phyloP scores from a whole-genome alignment of 2,888 invertebrate genomes.

The Andrena trimmerana region DNA sequence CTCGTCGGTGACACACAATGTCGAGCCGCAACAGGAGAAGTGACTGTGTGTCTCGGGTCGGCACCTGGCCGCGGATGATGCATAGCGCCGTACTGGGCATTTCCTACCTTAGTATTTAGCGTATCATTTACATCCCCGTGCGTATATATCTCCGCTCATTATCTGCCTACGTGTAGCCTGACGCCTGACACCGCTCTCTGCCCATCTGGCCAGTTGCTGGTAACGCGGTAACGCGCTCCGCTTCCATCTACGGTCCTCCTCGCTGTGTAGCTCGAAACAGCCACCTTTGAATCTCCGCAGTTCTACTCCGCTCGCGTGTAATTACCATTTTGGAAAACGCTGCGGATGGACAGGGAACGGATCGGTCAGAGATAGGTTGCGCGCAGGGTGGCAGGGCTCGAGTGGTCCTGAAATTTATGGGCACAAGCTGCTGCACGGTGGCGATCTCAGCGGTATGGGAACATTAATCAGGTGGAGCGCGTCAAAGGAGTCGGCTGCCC shows the following conservation, averaged over 20 bases:
- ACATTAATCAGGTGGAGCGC: constrained; percentile 68
- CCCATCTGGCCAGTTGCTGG: constrained; percentile 41
- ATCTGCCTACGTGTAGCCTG: constrained; percentile 75
- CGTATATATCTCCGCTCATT: constrained; percentile 75
- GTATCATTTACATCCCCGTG: constrained; percentile 80
- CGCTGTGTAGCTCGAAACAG: constrained; percentile 1
- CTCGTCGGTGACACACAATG: constrained; percentile 77
- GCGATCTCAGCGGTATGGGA: constrained; percentile 36
- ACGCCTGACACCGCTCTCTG: constrained; percentile 28
- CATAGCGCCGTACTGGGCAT: constrained; percentile 78
- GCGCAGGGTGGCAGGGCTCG: background rate
- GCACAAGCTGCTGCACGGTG: background rate
- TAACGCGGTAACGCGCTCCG: constrained; percentile 36
- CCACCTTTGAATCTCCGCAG: constrained; percentile 6
- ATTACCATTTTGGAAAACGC: constrained; percentile 2
- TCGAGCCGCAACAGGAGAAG: constrained; percentile 54
- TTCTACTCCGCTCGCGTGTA: constrained; percentile 2
- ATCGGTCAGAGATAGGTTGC: background rate
- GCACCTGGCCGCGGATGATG: constrained; percentile 82
- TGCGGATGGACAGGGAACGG: background rate
- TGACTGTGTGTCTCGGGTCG: constrained; percentile 62
- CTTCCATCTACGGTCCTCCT: constrained; percentile 44
- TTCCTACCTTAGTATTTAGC: constrained; percentile 80
- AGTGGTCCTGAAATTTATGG: background rate
- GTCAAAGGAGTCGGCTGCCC: constrained; percentile 52